Evolutionary conservation across 2,113 vertebrate species (phyloP), one percentile per base, ranked within the genome.

Genomic region (Aspidoscelis tigris): DNA sequence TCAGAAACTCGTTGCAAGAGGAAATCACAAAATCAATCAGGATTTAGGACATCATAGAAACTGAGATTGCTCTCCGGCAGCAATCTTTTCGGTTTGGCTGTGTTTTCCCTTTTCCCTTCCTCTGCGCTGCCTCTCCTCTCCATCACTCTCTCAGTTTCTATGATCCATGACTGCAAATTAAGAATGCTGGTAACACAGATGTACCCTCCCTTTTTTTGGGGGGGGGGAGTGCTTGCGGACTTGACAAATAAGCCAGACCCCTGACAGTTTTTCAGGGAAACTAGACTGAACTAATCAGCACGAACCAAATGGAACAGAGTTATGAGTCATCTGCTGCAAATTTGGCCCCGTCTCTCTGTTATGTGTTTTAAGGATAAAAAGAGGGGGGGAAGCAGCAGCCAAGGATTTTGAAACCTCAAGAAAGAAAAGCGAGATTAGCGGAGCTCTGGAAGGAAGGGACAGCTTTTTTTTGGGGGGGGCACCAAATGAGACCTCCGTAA

Each of bases 401-500:
- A 71, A 84, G 20, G 76, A 75, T 84, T 93, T 92, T 91, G 86
- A 71, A 85, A 94, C 93, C 93, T 92, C 89, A 55, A 1, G 2
- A 89, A 90, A 92, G 87, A 89, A 94, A 93, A 92, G 80, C 88
- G 89, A 96, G 91, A 95, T 94, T 92, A 96, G 91, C 85, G 85
- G 33, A 90, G 78, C 55, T 91, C 76, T 93, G 91, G 95, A 92
- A 94, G 89, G 76, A 92, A 94, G 89, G 76, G 81, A 74, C 88
- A 92, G 77, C 85, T 92, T 95, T 95, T 95, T 33, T 33, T 33
- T 33, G 33, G 33, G 33, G 89, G 89, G 93, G 91, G 94, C 90
- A 93, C 92, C 91, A 95, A 94, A 92, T 94, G 95, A 95, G 95
- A 94, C 95, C 95, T 95, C 93, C 92, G 88, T 94, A 94, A 95